phyloP scores from a whole-genome alignment of 1,140 invertebrate species.

The Drosophila sp. region DNA sequence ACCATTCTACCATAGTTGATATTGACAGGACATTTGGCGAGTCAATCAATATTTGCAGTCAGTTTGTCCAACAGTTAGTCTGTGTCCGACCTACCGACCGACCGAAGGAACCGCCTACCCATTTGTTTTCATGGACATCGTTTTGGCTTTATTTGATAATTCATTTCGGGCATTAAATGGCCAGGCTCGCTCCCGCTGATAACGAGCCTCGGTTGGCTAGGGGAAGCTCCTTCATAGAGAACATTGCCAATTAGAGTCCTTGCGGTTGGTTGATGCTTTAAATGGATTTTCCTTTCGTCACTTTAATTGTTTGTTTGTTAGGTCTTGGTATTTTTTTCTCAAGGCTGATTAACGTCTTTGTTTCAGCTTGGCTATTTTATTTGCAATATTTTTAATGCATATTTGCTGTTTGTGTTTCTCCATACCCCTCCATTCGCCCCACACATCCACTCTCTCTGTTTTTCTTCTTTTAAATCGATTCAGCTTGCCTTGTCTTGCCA shows the following conservation, averaged over 20 bases:
- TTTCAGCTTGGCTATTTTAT: not conserved
- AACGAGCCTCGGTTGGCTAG: conserved; percentile 45
- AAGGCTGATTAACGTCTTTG: not conserved
- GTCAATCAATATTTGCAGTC: conserved; percentile 49
- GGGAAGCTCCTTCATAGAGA: conserved; percentile 21
- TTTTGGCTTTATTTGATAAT: conserved; percentile 36
- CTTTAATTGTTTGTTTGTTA: conserved; percentile 71
- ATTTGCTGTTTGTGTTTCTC: conserved; percentile 54
- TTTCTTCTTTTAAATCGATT: conserved; percentile 15
- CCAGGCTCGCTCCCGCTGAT: conserved; percentile 44
- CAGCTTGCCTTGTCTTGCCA: conserved; percentile 4
- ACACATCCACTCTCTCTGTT: conserved; percentile 38
- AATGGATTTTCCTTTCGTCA: conserved; percentile 35
- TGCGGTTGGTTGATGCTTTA: conserved; percentile 39
- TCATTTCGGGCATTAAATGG: conserved; percentile 68
- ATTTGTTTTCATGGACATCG: conserved; percentile 58
- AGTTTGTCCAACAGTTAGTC: conserved; percentile 24
- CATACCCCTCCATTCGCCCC: not conserved
- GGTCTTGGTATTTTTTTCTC: conserved; percentile 13
- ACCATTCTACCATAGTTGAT: conserved; percentile 5
- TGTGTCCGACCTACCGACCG: not conserved
- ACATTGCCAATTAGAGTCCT: conserved; percentile 48
- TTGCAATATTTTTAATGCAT: conserved; percentile 74
- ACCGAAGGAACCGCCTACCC: conserved; percentile 18
- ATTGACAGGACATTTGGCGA: conserved; percentile 33